Evolutionary conservation across 2,888 invertebrate genomes (phyloP).

Genomic region (Meghimatium bilineatum): DNA sequence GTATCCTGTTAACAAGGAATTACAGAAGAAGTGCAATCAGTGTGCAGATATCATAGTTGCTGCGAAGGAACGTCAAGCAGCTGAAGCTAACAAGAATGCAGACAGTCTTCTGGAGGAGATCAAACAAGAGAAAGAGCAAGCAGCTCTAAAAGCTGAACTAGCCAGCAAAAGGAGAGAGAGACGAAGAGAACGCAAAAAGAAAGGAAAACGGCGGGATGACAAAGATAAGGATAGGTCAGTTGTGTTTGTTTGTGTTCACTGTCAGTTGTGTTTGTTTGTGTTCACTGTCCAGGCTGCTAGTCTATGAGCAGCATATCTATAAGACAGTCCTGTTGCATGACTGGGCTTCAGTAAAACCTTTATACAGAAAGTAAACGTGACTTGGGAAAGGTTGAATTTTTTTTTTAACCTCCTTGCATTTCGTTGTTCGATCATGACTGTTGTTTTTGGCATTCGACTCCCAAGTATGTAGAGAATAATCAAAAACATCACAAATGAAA

Average conservation of each 20-base stretch:
- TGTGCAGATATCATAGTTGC: slow-evolving; percentile 96
- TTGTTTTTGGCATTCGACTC: no score
- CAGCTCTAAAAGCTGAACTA: slow-evolving; percentile 93
- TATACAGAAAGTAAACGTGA: no score
- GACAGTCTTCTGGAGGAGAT: slow-evolving; percentile 94
- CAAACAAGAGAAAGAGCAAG: slow-evolving; percentile 93
- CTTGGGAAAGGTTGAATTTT: no score
- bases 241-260: background rate
- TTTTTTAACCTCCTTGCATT: no score
- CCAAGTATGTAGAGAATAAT: no score
- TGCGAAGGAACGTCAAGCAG: slow-evolving; percentile 98
- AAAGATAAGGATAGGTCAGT: slow-evolving; percentile 32
- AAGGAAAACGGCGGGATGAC: slow-evolving; percentile 66
- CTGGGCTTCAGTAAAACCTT: no score
- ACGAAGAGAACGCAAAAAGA: slow-evolving; percentile 77
- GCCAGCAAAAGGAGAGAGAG: slow-evolving; percentile 94
- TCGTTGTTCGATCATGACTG: no score
- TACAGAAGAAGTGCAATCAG: slow-evolving; percentile 94
- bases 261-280: no score
- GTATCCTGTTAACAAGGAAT: slow-evolving; percentile 80
- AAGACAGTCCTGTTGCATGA: no score
- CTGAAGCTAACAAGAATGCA: slow-evolving; percentile 98
- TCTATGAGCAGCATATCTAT: no score
- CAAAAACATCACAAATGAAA: no score
- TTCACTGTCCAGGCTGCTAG: no score